Base-by-base conservation (phyloP, 2,113 vertebrate species). In the Oryzias curvinotus region DNA sequence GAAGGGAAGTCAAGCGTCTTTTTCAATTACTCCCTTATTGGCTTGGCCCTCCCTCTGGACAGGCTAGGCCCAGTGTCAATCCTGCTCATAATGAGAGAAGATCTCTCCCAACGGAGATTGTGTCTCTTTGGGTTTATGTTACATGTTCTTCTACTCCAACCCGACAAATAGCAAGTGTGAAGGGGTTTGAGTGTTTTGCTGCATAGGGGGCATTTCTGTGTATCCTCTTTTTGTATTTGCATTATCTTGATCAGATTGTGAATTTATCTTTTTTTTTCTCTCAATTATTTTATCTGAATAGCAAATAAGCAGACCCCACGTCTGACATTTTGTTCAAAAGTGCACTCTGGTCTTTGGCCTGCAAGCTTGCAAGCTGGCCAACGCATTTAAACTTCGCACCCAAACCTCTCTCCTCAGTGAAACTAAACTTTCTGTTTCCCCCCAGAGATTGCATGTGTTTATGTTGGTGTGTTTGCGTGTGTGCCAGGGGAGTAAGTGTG, bases 11-110 rank as follows among this genome's bases (percentile, higher is more conserved):
- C 89, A 90, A 91, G 84, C 79, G 83, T 79, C 78, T 88, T 83
- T 85, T 90, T 90, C 86, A 88, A 90, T 88, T 86, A 84, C 82
- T 85, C 81, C 81, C 85, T 82, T 85, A 85, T 89, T 90, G 82
- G 82, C 81, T 85, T 83, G 81, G 83, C 58, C 85, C 73, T 88
- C 80, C 86, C 85, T 76, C 81, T 48, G 87, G 88, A 89, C 79
- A 77, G 81, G 71, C 82, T 56, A 68, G 77, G 80, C 79, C 80
- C 68, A 66, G 73, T 88, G 89, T 87, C 88, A 88, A 85, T 86
- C 86, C 83, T 71, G 64, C 74, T 73, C 73, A 54, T 89, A 91
- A 92, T 88, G 88, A 90, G 85, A 84, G 85, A 80, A 80, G 84
- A 89, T 89, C 78, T 87, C 71, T 86, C 81, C 86, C 83, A 68